Evolutionary conservation across 2,888 invertebrate genomes (phyloP), one percentile per base, ranked within the genome.

Genomic region (Amorpha juglandis): DNA sequence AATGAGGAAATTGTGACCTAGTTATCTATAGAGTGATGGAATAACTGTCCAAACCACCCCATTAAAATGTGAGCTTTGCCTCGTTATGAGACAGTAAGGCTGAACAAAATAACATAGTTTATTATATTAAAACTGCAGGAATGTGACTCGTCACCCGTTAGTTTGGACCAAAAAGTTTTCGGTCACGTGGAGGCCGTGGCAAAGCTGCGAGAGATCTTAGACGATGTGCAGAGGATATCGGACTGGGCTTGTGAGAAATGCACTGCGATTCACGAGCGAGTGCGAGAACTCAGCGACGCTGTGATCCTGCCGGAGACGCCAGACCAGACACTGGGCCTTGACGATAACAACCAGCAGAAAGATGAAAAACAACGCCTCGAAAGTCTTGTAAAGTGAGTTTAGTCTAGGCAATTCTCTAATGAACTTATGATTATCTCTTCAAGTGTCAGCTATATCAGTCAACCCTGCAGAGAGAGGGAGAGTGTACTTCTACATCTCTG

Each of bases 291-390:
- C n/a, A 62, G 71, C 53, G 70, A 71, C 16, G 45, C 66, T 9
- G 65, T 68, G 27, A 9, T 64, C 6, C 42, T 62, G 16, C 48
- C 33, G 9, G 64, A 62, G 52, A 11, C 65, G 14, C 63, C 66
- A 21, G 53, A 45, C 52, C 27, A 27, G 58, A 6, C 64, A 38
- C 66, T 19, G 21, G 16, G 6, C 52, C 71, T 35, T 64, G 63
- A 53, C 38, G 21, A 12, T 33, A 0, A 42, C 21, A 1, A 14
- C 53, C 11, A 16, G 51, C 11, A 69, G 35, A 83, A 88, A 63
- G 92, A 87, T 58, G 90, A 85, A 64, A 92, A 84, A 63, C 83
- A 67, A 38, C 85, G 83, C 69, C 82, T 89, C 64, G 73, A 78
- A 9, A 76, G 74, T n/a, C 74, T 87, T 6, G 81, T 90, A 55